phyloP scores from a whole-genome alignment of 2,113 vertebrate genomes.

The Poeciliopsis occidentalis region DNA sequence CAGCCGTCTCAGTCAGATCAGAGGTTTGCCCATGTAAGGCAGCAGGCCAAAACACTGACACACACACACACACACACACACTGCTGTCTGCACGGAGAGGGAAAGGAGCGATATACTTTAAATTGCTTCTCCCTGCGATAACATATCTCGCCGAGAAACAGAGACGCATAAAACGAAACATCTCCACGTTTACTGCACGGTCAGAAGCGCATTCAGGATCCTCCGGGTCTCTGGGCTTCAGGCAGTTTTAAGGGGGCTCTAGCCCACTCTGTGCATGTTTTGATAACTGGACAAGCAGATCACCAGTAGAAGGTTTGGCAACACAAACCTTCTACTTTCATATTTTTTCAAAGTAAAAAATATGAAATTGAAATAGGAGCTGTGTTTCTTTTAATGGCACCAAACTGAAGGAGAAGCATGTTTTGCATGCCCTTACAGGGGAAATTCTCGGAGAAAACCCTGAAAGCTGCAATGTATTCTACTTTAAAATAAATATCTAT shows the following conservation, averaged over 20 bases:
- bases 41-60: slow-evolving; percentile 61
- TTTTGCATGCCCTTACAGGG: too few species aligned
- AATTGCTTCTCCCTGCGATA: background rate
- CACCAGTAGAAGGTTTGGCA: too few species aligned
- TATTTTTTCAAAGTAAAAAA: too few species aligned
- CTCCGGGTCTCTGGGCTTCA: background rate
- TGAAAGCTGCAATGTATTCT: too few species aligned
- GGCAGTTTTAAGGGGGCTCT: background rate
- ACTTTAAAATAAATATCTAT: too few species aligned
- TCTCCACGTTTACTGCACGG: background rate
- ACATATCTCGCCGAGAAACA: background rate
- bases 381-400: too few species aligned
- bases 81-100: background rate
- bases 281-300: background rate
- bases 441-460: too few species aligned
- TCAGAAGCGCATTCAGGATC: background rate
- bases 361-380: too few species aligned
- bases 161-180: background rate
- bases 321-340: too few species aligned
- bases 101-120: background rate
- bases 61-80: background rate
- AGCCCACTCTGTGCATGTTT: background rate
- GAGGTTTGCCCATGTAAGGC: slow-evolving; percentile 86
- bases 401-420: too few species aligned
- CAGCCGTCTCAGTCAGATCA: slow-evolving; percentile 70